Conservation (phyloP, 2,888 invertebrate species). For the Parelbella ahira region DNA sequence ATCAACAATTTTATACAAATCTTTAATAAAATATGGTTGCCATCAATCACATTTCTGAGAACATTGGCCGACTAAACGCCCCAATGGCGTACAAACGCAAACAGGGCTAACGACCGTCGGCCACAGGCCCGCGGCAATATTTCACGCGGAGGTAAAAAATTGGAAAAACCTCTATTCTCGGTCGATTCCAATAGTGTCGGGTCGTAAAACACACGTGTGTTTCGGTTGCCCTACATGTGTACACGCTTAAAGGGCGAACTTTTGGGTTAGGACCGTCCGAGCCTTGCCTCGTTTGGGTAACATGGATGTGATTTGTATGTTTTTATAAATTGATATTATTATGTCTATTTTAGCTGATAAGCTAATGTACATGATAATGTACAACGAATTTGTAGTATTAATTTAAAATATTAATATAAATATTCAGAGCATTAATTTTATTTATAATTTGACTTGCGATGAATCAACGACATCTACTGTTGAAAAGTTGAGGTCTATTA, state of each 20-base stretch:
- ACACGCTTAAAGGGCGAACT: slow-evolving; percentile 65
- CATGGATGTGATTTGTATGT: slow-evolving; percentile 39
- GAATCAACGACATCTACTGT: not conserved
- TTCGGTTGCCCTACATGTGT: slow-evolving; percentile 66
- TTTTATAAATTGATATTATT: not conserved
- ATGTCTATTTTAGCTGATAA: too few relatives aligned
- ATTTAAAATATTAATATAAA: too few relatives aligned
- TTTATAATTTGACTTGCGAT: too few relatives aligned
- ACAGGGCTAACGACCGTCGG: slow-evolving; percentile 39
- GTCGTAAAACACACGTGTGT: slow-evolving; percentile 78
- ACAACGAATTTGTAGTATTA: too few relatives aligned
- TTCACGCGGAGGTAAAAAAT: slow-evolving; percentile 52
- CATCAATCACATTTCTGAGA: slow-evolving; percentile 46
- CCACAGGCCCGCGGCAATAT: slow-evolving; percentile 38
- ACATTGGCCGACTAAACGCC: slow-evolving; percentile 46
- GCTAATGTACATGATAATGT: too few relatives aligned
- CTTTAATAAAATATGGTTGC: slow-evolving; percentile 41
- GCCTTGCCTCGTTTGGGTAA: slow-evolving; percentile 32
- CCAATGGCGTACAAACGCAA: slow-evolving; percentile 29
- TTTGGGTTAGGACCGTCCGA: slow-evolving; percentile 71
- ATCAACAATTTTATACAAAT: too few relatives aligned
- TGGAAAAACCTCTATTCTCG: slow-evolving; percentile 54
- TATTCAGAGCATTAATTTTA: too few relatives aligned
- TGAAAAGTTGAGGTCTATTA: not conserved
- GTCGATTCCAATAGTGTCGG: slow-evolving; percentile 63